These are phyloP conservation scores for Drosophila saltans DNA, from an alignment of 1,140 invertebrate genomes.

Conservation along the genomic window DNA sequence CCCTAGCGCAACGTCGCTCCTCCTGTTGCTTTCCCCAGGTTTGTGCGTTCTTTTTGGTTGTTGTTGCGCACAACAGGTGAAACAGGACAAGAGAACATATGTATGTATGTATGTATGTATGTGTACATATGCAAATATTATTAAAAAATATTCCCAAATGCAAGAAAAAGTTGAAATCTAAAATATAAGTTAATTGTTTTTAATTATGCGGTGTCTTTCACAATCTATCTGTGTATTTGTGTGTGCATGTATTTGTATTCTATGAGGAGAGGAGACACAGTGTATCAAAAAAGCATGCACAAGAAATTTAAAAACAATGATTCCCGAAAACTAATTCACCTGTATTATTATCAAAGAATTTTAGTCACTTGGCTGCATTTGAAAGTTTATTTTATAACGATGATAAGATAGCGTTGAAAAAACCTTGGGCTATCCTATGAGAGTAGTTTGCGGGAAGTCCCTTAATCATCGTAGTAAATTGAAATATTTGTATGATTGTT, in stretches of 20 bases:
- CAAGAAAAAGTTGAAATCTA: neutral
- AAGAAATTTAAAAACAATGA: no score
- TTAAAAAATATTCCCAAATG: neutral
- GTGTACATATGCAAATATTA: neutral
- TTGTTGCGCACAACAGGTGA: conserved; percentile 71
- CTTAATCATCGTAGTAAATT: neutral
- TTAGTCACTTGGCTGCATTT: no score
- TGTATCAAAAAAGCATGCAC: neutral
- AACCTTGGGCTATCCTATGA: neutral
- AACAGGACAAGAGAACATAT: conserved; percentile 4
- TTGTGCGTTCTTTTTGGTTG: conserved; percentile 23
- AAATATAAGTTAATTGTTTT: conserved; percentile 2
- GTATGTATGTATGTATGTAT: neutral
- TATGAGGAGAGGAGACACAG: neutral
- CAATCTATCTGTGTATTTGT: neutral
- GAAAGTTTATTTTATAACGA: no score
- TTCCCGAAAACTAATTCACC: no score
- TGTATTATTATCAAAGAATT: no score
- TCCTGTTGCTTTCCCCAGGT: neutral
- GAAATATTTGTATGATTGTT: neutral
- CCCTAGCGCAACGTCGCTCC: neutral
- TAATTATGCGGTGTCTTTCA: neutral
- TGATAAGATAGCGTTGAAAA: neutral
- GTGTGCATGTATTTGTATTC: conserved; percentile 18
- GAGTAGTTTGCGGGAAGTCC: neutral